Percentiles rank a stretch among this genome's conserved stretches.
Evolutionary conservation across 2,113 vertebrate genomes (phyloP).

Genomic region (Neotragus pygmaeus): DNA sequence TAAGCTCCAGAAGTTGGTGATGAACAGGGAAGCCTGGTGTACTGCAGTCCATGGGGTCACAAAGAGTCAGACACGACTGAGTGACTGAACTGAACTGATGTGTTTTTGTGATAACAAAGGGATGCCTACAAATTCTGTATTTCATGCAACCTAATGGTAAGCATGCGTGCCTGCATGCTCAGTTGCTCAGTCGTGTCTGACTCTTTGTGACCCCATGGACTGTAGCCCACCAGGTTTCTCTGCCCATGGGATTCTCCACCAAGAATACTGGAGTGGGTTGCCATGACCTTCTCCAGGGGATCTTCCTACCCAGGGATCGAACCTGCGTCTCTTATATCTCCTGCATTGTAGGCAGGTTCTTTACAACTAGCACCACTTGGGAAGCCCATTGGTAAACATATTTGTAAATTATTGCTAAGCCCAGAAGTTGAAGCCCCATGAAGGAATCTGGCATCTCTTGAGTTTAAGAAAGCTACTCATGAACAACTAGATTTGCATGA

Average conservation of each 20-base stretch:
- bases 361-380: not conserved
- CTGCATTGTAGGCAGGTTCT: not conserved
- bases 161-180: accelerated
- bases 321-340: not conserved
- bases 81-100: not conserved
- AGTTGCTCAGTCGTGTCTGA: not conserved
- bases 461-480: not conserved
- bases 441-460: not conserved
- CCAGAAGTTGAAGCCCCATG: not conserved
- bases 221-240: not conserved
- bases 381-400: not conserved
- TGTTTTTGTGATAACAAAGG: not conserved
- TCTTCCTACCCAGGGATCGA: not conserved
- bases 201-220: not conserved
- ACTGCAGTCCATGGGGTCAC: no score
- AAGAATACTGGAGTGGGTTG: not conserved
- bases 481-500: no score
- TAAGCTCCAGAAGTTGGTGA: no score
- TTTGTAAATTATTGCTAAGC: not conserved
- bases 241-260: not conserved
- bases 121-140: not conserved
- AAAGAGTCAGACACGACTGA: no score
- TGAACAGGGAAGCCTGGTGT: no score
- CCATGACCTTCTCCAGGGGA: not conserved
- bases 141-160: not conserved